Base-by-base conservation (phyloP, 2,888 invertebrate genomes). In the Drymonia ruficornis region DNA sequence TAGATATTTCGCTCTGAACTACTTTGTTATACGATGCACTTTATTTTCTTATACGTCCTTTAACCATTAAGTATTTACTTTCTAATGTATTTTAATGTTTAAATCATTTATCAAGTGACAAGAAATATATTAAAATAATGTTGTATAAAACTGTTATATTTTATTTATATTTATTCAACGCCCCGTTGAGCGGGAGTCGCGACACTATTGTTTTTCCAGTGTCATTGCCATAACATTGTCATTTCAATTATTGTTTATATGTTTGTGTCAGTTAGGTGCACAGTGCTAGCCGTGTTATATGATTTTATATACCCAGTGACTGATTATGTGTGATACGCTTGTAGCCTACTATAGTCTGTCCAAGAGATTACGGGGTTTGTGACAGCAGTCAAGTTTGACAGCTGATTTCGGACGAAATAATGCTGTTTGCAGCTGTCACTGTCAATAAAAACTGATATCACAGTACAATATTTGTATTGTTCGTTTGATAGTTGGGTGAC, bases 131-230 rank as follows among this genome's bases (percentile, higher is more conserved):
- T 7, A 31, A 8, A 47, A 47, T 18, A 12, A 40, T 15, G 55
- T 62, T 68, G 67, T 70, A 64, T 65, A 19, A 34, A 34, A 34
- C 47, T 4, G 59, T 53, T 61, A 44, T 42, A 47, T 63, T 70
- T 58, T 64, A 60, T 55, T 59, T 59, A 62, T 60, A 52, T 55
- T 63, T 50, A 36, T 23, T 7, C 4, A 50, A 59, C 53, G 63
- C n/a, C 79, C 75, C 72, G 81, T 83, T 79, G 80, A 80, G 59
- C 80, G 74, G 80, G 76, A 66, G 65, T 68, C 74, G 80, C 76
- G 79, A 73, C 60, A 62, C 72, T 72, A 48, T 65, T 66, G 74
- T 70, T 67, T 71, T 74, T 70, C 72, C 70, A 63, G 60, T 62
- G 56, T 58, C 56, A 64, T 67, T 67, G 73, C 73, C 70, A 67